Evolutionary conservation across 2,888 invertebrate genomes (phyloP).

Genomic region (Ischnura elegans): DNA sequence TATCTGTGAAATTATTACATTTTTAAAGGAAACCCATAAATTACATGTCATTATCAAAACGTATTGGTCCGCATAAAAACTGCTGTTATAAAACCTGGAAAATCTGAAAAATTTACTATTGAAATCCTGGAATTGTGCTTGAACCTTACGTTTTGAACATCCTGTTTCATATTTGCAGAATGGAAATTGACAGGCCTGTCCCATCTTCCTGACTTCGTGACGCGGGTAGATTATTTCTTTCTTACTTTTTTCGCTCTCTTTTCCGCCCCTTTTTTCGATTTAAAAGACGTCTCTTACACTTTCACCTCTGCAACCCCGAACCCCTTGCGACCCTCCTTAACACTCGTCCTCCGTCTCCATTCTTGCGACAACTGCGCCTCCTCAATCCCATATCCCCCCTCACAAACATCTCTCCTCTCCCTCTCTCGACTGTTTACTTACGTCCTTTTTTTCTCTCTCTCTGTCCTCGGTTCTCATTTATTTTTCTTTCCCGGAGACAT

Average conservation of each 20-base stretch:
- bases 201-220: neutral
- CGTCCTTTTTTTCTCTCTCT: neutral
- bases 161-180: too few relatives aligned
- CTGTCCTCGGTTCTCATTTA: neutral
- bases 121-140: too few relatives aligned
- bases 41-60: too few relatives aligned
- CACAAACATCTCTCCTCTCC: neutral
- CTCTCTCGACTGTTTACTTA: neutral
- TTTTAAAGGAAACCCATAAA: too few relatives aligned
- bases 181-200: too few relatives aligned
- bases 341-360: neutral
- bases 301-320: neutral
- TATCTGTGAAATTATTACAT: too few relatives aligned
- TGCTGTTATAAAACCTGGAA: too few relatives aligned
- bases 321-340: neutral
- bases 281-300: slow-evolving; percentile 5
- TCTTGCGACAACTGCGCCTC: neutral
- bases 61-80: too few relatives aligned
- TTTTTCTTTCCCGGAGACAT: neutral
- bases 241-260: neutral
- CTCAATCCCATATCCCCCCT: neutral
- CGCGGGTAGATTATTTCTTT: neutral
- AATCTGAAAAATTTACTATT: too few relatives aligned
- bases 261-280: neutral
- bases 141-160: too few relatives aligned